These are phyloP conservation scores for Nyleta sp. DNA, from an alignment of 2,888 invertebrate genomes.

Conservation along the genomic window DNA sequence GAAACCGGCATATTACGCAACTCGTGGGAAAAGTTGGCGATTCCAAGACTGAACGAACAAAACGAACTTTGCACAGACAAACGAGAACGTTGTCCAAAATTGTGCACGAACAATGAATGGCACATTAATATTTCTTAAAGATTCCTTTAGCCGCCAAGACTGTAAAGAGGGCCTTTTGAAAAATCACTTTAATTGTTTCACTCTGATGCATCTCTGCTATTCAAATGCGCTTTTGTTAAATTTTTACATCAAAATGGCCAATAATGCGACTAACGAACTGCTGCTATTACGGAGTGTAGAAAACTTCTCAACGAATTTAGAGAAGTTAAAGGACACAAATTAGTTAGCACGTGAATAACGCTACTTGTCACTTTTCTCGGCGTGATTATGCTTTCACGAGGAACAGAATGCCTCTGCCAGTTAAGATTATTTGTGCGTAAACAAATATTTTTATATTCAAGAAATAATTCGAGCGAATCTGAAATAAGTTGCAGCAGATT, in stretches of 20 bases:
- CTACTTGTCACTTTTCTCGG: conserved; percentile 54
- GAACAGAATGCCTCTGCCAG: conserved; percentile 14
- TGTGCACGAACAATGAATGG: too few species aligned
- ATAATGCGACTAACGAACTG: conserved; percentile 55
- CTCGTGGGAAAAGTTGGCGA: too few species aligned
- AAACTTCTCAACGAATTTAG: conserved; percentile 58
- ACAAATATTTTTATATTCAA: conserved; percentile 16
- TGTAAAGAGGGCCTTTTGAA: background rate
- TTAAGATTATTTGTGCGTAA: conserved; percentile 22
- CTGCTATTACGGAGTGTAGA: conserved; percentile 40
- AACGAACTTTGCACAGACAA: too few species aligned
- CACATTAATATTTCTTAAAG: too few species aligned
- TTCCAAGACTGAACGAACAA: too few species aligned
- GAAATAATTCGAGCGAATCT: background rate
- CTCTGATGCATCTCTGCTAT: background rate
- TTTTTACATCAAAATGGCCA: conserved; percentile 45
- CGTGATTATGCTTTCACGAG: conserved; percentile 54
- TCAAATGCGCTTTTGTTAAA: conserved; percentile 35
- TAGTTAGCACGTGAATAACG: conserved; percentile 55
- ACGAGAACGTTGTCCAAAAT: too few species aligned
- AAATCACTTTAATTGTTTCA: conserved; percentile 34
- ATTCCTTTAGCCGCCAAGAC: too few species aligned
- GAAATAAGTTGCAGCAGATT: too few species aligned
- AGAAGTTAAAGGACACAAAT: conserved; percentile 58
- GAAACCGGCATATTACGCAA: too few species aligned